Percentiles rank a stretch among this genome's conserved stretches.
phyloP scores from a whole-genome alignment of 2,797 vertebrate genomes.

The Brotogeris chrysoptera region DNA sequence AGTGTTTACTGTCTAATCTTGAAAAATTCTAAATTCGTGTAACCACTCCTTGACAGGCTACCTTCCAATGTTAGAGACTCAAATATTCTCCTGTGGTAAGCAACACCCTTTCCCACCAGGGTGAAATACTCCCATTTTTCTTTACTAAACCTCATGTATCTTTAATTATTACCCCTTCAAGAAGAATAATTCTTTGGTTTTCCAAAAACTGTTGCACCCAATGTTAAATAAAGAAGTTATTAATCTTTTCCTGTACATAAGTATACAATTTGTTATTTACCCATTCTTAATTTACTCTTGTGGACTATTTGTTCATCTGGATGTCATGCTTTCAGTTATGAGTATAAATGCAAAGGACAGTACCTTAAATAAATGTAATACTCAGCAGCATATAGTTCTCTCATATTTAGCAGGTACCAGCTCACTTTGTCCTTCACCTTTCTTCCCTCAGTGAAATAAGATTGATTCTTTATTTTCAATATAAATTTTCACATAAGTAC shows the following conservation, averaged over 20 bases:
- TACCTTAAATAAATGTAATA: neutral
- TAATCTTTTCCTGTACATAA: neutral
- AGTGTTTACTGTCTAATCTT: neutral
- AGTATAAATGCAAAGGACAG: neutral
- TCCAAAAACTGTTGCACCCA: neutral
- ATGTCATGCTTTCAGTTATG: neutral
- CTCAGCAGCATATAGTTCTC: neutral
- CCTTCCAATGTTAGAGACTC: neutral
- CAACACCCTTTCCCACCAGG: neutral
- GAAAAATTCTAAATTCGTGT: neutral
- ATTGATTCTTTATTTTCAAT: neutral
- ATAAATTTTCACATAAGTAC: neutral
- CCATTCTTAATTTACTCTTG: neutral
- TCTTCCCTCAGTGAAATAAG: neutral
- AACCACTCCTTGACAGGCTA: neutral
- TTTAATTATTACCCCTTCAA: neutral
- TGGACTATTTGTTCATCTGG: neutral
- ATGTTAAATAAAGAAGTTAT: neutral
- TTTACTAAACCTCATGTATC: neutral
- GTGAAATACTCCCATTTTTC: neutral
- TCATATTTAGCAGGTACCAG: neutral
- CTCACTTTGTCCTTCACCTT: neutral
- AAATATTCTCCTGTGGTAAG: neutral
- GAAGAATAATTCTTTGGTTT: neutral
- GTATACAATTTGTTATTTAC: neutral